Evolutionary conservation across 2,797 vertebrate genomes (phyloP).

Genomic region (Phyllotis vaccarum): DNA sequence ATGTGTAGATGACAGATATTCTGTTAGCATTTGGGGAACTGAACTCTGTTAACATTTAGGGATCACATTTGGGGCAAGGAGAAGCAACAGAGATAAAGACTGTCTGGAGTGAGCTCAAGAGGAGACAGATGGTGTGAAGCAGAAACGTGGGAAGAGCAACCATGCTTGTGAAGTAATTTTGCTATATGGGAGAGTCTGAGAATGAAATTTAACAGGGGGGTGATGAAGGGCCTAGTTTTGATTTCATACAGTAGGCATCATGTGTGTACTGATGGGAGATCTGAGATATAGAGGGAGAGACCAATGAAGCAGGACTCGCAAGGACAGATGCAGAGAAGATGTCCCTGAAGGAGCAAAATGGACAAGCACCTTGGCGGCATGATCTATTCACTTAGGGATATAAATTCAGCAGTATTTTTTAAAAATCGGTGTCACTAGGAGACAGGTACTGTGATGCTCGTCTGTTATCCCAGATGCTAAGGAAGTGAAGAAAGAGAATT

Average conservation of each 20-base stretch:
- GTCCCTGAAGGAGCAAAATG: neutral
- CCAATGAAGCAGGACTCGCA: neutral
- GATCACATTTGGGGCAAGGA: too few species aligned
- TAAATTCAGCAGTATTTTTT: neutral
- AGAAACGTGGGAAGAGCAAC: neutral
- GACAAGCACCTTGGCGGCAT: rapidly evolving
- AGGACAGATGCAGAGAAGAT: neutral
- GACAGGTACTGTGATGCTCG: neutral
- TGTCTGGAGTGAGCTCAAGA: neutral
- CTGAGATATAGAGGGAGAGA: neutral
- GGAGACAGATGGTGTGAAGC: neutral
- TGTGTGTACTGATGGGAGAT: neutral
- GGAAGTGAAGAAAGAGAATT: neutral
- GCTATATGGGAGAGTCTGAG: neutral
- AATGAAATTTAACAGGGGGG: neutral
- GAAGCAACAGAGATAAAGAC: neutral
- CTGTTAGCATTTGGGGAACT: neutral
- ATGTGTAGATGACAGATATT: neutral
- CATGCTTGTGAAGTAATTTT: neutral
- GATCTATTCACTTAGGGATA: too few species aligned
- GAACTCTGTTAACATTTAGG: neutral
- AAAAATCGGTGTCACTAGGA: neutral
- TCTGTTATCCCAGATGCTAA: neutral
- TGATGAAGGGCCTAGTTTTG: too few species aligned
- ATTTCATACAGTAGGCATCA: neutral